Conservation (phyloP, 2,888 invertebrate species). For the Steinernema scapterisci region DNA sequence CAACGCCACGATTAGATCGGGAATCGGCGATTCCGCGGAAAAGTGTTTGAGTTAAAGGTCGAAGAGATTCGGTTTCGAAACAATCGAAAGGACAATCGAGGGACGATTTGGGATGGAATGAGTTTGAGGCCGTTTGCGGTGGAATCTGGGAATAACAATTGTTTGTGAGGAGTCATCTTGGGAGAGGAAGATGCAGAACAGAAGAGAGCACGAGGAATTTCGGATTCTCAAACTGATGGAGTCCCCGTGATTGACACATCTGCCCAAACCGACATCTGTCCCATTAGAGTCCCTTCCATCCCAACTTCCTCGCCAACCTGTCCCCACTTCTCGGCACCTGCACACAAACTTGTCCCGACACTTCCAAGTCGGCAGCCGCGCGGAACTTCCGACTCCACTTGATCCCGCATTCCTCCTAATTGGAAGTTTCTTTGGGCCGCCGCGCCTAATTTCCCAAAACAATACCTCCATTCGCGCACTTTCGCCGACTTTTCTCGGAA, state of each 20-base stretch:
- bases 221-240: too few relatives aligned
- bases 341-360: not conserved
- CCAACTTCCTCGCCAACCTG: not conserved
- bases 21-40: not conserved
- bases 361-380: not conserved
- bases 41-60: slow-evolving; percentile 7
- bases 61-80: slow-evolving; percentile 16
- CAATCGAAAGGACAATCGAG: not conserved
- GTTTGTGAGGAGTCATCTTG: too few relatives aligned
- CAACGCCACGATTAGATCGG: not conserved
- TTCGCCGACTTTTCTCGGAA: slow-evolving; percentile 7
- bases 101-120: not conserved
- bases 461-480: not conserved
- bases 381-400: slow-evolving; percentile 30
- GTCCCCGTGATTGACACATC: too few relatives aligned
- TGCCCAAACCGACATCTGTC: not conserved
- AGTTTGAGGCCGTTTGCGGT: not conserved
- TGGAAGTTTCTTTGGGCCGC: slow-evolving; percentile 1
- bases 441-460: slow-evolving; percentile 11
- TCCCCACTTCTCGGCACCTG: not conserved
- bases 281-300: not conserved
- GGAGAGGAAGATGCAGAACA: too few relatives aligned
- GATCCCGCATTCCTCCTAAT: not conserved
- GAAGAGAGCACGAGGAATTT: too few relatives aligned
- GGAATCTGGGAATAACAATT: not conserved